Base-by-base conservation (phyloP, 1,140 invertebrate genomes). In the Dinoponera quadriceps region DNA sequence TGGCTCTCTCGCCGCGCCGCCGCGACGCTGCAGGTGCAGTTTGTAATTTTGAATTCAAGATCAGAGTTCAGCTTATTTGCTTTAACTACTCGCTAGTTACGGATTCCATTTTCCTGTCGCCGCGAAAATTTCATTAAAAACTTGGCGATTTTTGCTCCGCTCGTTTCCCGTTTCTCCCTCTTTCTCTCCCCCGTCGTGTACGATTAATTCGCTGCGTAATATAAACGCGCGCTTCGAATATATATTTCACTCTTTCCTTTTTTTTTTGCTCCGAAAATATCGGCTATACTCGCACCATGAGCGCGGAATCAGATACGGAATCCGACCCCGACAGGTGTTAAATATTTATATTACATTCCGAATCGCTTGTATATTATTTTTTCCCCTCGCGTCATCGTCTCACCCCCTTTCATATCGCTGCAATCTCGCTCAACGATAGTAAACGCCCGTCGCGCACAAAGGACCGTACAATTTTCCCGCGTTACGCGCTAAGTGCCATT, bases 61-160 rank as follows among this genome's bases (percentile, higher is more conserved):
- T 83, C 82, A 49, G 73, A 80, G 54, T 66, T 55, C 49, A 65
- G 74, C 38, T 83, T 65, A 80, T 83, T 83, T 82, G 77, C 69
- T 82, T 82, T 14, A 59, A 22, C 51, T 33, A 20, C 48, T 55
- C 51, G 27, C 66, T 78, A 83, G 85, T 88, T 84, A 83, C n/a
- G 29, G 65, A 82, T 85, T 83, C 44, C 73, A 74, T 88, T 83
- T 88, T 82, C 54, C 20, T 11, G 11, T 20, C 11, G 25, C 9
- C 14, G 38, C 38, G 44, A 3, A n/a, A 55, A 65, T n/a, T 80
- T 78, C 48, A 44, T 77, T 73, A 73, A 57, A 44, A 82, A 13
- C 68, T 49, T 33, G n/a, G 66, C 29, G 55, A 27, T 22, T 57
- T 78, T 69, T 29, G 5, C 22, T 11, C 16, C 7, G 3, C 29